phyloP scores from a whole-genome alignment of 64 coral and sea anemone species.

The Astreopora myriophthalma region DNA sequence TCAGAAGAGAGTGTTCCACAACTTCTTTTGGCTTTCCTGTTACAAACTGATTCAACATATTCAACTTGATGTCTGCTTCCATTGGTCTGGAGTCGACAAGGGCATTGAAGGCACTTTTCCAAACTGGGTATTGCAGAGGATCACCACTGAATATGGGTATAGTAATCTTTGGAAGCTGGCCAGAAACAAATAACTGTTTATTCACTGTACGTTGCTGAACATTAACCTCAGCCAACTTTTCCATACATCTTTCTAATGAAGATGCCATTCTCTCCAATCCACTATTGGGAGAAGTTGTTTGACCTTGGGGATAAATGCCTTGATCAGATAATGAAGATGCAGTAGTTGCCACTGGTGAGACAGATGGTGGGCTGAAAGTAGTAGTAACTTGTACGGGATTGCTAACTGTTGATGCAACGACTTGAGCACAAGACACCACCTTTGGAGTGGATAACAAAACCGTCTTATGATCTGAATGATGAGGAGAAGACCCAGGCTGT shows the following conservation, averaged over 20 bases:
- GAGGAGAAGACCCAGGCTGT: not conserved
- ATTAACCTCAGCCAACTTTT: constrained; percentile 41
- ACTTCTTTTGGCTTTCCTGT: constrained; percentile 66
- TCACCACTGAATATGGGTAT: constrained; percentile 69
- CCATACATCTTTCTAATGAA: constrained; percentile 57
- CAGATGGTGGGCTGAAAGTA: too few species aligned
- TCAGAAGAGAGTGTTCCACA: constrained; percentile 71
- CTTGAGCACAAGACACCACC: not conserved
- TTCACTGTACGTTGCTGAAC: constrained; percentile 11
- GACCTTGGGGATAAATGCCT: not conserved
- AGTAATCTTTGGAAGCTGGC: constrained; percentile 43
- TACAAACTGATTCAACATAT: constrained; percentile 66
- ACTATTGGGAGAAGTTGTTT: not conserved
- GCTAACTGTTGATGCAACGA: not conserved
- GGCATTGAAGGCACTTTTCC: constrained; percentile 68
- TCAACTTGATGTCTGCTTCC: constrained; percentile 68
- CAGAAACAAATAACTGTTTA: not conserved
- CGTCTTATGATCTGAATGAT: not conserved
- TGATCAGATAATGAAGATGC: not conserved
- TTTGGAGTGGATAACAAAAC: not conserved
- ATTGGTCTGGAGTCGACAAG: constrained; percentile 56
- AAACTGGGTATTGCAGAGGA: constrained; percentile 55
- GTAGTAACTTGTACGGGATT: too few species aligned
- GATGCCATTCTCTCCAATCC: not conserved
- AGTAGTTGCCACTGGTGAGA: not conserved